Base-by-base conservation (phyloP, 2,113 vertebrate species). In the Formicarius rufipectus region DNA sequence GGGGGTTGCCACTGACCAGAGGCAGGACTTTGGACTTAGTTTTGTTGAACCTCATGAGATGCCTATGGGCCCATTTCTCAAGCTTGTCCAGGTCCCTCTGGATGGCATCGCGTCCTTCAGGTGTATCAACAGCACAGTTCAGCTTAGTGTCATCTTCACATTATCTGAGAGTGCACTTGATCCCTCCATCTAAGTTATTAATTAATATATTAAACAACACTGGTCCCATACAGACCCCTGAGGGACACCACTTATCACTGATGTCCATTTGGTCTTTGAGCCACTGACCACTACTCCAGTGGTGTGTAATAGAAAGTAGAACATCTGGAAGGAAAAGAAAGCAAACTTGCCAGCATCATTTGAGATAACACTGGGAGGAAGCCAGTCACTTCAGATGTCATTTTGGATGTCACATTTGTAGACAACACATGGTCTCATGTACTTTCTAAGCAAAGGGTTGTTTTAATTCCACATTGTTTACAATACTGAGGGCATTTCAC, bases 1-100 rank as follows among this genome's bases (percentile, higher is more conserved):
- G 0, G 24, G 7, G 4, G 2, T 2, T 58, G 7, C 7, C 42
- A 60, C 9, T 7, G 47, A 3, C 24, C 60, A 66, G 9, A 2
- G n/a, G 9, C 24, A 56, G 30, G 9, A 13, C 12, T 30, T 47
- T 55, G 28, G 10, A 30, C 6, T 40, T 66, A 3, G 10, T 49
- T 35, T 59, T 12, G 15, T 42, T 42, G 49, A 17, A 14, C 19
- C 27, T 28, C 17, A 30, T 62, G 60, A 62, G 27, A 62, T 30
- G 28, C 27, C n/a, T 6, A 6, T 40, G 9, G 39, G 12, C 18
- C 2, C 12, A 47, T 10, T 49, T 24, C 30, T 58, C 40, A 16
- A 58, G 3, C 16, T 35, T 58, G 42, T 30, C 62, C 52, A 67
- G 4, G 8, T 58, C 20, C 10, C 8, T 58, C 30, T 58, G 52